Evolutionary conservation across 35 echinoderm and acorn worm species (phyloP).

Genomic region (Apostichopus parvimensis): DNA sequence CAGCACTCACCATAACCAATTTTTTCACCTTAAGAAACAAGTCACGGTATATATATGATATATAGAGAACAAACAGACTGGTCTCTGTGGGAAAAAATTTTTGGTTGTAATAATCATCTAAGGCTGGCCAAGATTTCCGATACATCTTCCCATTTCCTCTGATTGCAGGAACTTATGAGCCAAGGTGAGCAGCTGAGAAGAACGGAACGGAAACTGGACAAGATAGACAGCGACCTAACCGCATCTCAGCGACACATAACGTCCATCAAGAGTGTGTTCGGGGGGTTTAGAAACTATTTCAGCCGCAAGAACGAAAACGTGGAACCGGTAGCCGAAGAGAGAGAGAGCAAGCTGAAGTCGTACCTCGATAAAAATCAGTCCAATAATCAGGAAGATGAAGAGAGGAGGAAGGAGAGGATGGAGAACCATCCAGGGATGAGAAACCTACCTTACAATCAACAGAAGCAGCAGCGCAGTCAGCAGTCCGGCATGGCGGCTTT

Average conservation of each 20-base stretch:
- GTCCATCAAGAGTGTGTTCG: constrained; percentile 85
- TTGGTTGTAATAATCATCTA: too few species aligned
- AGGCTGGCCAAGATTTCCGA: too few species aligned
- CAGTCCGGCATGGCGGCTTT: constrained; percentile 61
- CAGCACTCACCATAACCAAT: too few species aligned
- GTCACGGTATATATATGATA: too few species aligned
- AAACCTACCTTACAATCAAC: constrained; percentile 28
- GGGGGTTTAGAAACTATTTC: constrained; percentile 90
- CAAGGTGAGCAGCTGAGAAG: constrained; percentile 91
- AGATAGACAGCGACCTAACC: constrained; percentile 85
- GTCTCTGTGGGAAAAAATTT: too few species aligned
- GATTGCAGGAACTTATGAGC: constrained; percentile 80
- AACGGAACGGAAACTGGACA: constrained; percentile 84
- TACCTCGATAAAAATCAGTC: constrained; percentile 28
- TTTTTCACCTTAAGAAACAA: too few species aligned
- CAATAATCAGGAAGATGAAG: not conserved
- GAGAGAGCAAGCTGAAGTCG: constrained; percentile 66
- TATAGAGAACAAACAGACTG: too few species aligned
- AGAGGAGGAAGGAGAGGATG: constrained; percentile 24
- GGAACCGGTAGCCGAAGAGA: not conserved
- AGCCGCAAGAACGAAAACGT: constrained; percentile 43
- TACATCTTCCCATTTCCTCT: not conserved
- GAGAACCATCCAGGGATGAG: constrained; percentile 70
- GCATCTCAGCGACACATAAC: constrained; percentile 81
- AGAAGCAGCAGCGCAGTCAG: constrained; percentile 12